Percentiles rank a stretch among this genome's conserved stretches.
phyloP scores from a whole-genome alignment of 2,888 invertebrate genomes.

The Diplolepis rosae region DNA sequence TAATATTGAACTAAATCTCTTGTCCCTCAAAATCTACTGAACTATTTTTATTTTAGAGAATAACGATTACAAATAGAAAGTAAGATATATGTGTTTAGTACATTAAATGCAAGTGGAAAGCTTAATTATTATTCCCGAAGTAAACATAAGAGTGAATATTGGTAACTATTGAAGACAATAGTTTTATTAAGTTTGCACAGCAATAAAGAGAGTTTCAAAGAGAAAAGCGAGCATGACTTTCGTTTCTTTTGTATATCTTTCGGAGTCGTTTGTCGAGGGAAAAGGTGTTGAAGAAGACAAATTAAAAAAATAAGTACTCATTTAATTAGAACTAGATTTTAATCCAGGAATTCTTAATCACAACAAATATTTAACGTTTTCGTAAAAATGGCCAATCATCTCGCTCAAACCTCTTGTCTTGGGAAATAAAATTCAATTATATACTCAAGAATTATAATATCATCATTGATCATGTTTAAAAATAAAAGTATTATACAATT shows the following conservation, averaged over 20 bases:
- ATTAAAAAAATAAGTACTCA: background rate
- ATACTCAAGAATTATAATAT: no score
- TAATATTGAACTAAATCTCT: no score
- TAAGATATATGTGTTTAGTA: background rate
- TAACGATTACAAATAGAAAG: background rate
- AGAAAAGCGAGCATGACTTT: background rate
- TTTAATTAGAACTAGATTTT: no score
- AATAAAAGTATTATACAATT: no score
- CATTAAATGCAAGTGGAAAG: conserved; percentile 12
- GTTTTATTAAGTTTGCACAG: conserved; percentile 62
- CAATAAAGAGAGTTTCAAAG: conserved; percentile 53
- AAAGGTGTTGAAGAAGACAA: background rate
- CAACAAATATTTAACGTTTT: no score
- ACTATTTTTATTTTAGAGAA: background rate
- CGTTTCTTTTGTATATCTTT: background rate
- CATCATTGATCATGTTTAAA: no score
- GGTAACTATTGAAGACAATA: conserved; percentile 5
- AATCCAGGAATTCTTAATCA: no score
- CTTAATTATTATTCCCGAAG: background rate
- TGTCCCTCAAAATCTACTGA: no score
- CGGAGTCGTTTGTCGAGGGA: background rate
- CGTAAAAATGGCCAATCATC: no score
- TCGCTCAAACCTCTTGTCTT: no score
- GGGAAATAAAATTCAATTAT: no score
- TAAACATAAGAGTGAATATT: background rate